Conservation (phyloP, 2,888 invertebrate species). For the Corythucha ciliata region DNA sequence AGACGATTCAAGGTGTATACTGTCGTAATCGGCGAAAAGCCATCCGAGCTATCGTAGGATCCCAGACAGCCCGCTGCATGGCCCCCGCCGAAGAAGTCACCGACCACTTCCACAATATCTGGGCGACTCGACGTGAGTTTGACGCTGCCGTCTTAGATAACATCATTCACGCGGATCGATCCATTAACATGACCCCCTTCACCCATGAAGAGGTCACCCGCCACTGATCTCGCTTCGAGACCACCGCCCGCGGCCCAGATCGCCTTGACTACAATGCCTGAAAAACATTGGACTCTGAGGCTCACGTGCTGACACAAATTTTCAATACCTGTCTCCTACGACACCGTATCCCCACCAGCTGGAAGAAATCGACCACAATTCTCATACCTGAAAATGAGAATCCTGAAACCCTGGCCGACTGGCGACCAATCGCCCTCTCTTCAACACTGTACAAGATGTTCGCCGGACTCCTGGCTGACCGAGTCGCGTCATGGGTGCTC, state of each 20-base stretch:
- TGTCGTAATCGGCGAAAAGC: not conserved
- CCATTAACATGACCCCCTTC: not conserved
- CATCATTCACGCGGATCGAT: not conserved
- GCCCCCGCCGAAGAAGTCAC: slow-evolving; percentile 1
- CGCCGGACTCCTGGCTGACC: slow-evolving; percentile 24
- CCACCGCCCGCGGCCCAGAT: slow-evolving; percentile 6
- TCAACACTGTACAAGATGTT: slow-evolving; percentile 34
- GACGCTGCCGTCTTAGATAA: not conserved
- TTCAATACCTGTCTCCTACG: not conserved
- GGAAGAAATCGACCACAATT: slow-evolving; percentile 27
- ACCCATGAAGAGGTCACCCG: slow-evolving; percentile 9
- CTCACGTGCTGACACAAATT: not conserved
- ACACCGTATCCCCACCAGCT: slow-evolving; percentile 9
- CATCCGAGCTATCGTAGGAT: not conserved
- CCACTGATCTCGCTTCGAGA: slow-evolving; percentile 3
- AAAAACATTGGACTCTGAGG: slow-evolving; percentile 3
- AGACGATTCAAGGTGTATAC: not conserved
- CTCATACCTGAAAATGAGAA: slow-evolving; percentile 25
- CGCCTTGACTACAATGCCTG: slow-evolving; percentile 13
- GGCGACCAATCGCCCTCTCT: slow-evolving; percentile 38
- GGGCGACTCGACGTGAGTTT: not conserved
- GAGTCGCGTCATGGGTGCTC: slow-evolving; percentile 11
- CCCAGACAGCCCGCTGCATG: not conserved
- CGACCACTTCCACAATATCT: not conserved
- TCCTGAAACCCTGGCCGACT: slow-evolving; percentile 35